These are phyloP conservation scores for Ciona savignyi DNA, from an alignment of 23 tunicate genomes.

Conservation along the genomic window DNA sequence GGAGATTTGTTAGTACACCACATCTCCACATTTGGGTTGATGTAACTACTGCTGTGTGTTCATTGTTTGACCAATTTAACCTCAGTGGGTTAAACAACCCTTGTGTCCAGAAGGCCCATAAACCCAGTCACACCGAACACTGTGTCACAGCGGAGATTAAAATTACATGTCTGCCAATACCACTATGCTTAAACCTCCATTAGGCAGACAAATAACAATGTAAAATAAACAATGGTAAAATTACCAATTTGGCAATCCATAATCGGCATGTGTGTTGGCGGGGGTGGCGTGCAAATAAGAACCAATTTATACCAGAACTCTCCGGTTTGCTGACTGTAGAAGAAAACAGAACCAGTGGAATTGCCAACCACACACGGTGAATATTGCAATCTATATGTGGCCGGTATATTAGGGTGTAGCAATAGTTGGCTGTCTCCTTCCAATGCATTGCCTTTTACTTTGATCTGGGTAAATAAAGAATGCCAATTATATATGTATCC, in stretches of 20 bases:
- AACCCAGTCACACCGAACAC: no score
- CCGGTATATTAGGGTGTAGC: slow-evolving; percentile 52
- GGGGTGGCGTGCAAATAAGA: slow-evolving; percentile 41
- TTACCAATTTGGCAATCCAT: slow-evolving; percentile 93
- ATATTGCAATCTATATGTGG: slow-evolving; percentile 25
- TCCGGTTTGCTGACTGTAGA: slow-evolving; percentile 68
- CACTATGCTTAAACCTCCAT: not conserved
- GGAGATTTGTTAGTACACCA: no score
- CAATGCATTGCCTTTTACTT: slow-evolving; percentile 25
- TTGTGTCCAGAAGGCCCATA: no score
- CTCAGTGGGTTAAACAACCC: not conserved
- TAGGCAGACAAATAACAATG: no score
- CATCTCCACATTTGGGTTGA: no score
- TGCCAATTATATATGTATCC: no score
- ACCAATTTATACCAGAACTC: slow-evolving; percentile 96
- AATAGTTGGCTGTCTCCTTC: slow-evolving; percentile 22
- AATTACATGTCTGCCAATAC: no score
- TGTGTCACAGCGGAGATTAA: no score
- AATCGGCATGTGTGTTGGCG: slow-evolving; percentile 53
- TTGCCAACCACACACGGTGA: slow-evolving; percentile 48
- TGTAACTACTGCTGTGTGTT: no score
- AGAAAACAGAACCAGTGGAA: slow-evolving; percentile 38
- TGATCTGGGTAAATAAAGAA: slow-evolving; percentile 44
- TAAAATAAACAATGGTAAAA: no score
- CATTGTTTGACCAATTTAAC: no score